Percentiles rank a stretch among this genome's conserved stretches.
These are phyloP conservation scores for Omphaloscelis lunosa DNA, from an alignment of 2,888 invertebrate species.

Conservation along the genomic window DNA sequence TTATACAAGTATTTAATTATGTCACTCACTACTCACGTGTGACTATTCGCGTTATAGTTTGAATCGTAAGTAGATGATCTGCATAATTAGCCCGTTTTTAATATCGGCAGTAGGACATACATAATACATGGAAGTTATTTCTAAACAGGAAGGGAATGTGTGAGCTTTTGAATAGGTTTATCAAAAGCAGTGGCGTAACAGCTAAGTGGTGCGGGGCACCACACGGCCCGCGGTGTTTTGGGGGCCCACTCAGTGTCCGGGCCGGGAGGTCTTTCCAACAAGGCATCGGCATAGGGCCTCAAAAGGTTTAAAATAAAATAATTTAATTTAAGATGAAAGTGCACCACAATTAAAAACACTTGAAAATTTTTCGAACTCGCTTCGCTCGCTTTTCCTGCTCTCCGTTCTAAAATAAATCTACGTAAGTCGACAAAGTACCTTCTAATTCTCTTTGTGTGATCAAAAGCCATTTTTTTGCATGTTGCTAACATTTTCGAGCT, in stretches of 20 bases:
- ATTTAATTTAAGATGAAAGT: background rate
- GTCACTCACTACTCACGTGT: constrained; percentile 43
- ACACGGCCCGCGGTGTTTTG: background rate
- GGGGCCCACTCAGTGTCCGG: background rate
- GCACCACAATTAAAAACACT: background rate
- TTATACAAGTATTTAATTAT: constrained; percentile 58
- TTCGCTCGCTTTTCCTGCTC: too few species aligned
- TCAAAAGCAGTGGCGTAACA: background rate
- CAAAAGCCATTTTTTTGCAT: too few species aligned
- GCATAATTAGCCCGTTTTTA: constrained; percentile 56
- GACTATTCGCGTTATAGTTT: constrained; percentile 40
- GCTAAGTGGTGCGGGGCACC: background rate
- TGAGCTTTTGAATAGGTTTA: constrained; percentile 9
- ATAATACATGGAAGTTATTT: constrained; percentile 25
- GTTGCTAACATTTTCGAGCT: background rate
- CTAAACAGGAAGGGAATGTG: constrained; percentile 30
- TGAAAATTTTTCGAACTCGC: background rate
- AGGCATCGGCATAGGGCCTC: too few species aligned
- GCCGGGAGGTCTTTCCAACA: background rate
- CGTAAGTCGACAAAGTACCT: background rate
- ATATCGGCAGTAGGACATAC: constrained; percentile 34
- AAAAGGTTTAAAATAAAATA: background rate
- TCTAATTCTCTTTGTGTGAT: background rate
- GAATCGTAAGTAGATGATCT: constrained; percentile 45
- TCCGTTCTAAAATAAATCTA: too few species aligned